phyloP scores from a whole-genome alignment of 2,113 vertebrate genomes.

The Hippocampus mohnikei region DNA sequence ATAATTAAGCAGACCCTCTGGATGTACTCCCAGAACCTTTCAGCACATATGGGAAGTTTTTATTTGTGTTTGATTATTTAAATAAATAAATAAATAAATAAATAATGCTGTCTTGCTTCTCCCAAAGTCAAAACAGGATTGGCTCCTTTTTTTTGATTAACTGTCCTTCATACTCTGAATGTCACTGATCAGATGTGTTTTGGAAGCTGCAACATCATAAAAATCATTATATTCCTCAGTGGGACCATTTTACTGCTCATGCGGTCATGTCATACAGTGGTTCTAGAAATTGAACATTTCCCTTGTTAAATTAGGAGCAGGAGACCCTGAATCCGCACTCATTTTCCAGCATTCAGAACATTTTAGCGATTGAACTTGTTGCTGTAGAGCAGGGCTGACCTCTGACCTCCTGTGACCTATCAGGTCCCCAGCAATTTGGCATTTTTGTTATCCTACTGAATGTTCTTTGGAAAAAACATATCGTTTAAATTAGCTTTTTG shows the following conservation, averaged over 20 bases:
- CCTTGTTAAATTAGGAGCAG: neutral
- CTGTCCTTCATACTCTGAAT: conserved; percentile 12
- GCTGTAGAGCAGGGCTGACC: neutral
- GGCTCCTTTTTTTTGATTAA: conserved; percentile 12
- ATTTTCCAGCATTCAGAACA: neutral
- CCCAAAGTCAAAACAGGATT: conserved; percentile 3
- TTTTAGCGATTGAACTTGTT: conserved; percentile 1
- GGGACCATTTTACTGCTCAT: conserved; percentile 7
- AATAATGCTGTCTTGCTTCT: neutral
- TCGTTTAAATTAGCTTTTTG: too few species aligned
- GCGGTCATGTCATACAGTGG: neutral
- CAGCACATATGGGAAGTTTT: conserved; percentile 22
- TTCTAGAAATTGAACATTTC: neutral
- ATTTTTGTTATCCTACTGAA: neutral
- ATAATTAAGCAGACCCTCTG: conserved; percentile 36
- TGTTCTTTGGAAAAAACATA: too few species aligned
- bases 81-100: neutral
- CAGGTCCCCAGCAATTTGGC: neutral
- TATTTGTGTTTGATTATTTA: neutral
- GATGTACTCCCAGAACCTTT: conserved; percentile 36
- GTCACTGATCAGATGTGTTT: conserved; percentile 7
- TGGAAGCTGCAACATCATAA: conserved; percentile 22
- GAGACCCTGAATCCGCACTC: neutral
- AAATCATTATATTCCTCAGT: conserved; percentile 12
- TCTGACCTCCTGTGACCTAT: conserved; percentile 4